These are phyloP conservation scores for Drosophila kambysellisi DNA, from an alignment of 2,888 invertebrate genomes.

Conservation along the genomic window DNA sequence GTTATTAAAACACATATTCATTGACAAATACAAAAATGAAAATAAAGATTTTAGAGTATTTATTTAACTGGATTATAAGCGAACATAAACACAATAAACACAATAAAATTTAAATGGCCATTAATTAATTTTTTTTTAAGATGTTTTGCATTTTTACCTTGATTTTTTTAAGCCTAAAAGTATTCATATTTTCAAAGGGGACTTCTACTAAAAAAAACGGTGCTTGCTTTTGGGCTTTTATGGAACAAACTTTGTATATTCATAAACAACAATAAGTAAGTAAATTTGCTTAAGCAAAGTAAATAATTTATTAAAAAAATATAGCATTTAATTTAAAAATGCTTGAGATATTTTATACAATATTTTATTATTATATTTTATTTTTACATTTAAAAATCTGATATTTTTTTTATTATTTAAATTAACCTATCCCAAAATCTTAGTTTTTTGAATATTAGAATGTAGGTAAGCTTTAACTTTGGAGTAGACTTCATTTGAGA, in stretches of 20 bases:
- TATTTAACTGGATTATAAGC: conserved; percentile 11
- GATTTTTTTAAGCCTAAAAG: conserved; percentile 36
- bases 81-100: not conserved
- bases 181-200: conserved; percentile 17
- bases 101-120: not conserved
- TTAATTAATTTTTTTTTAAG: not conserved
- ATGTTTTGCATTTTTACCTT: not conserved
- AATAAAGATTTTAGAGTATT: conserved; percentile 49
- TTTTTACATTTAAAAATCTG: not conserved
- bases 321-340: not conserved
- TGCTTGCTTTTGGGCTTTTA: conserved; percentile 46
- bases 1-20: conserved; percentile 58
- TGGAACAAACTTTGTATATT: not conserved
- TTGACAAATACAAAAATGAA: conserved; percentile 38
- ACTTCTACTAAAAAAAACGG: not conserved
- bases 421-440: not conserved
- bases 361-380: not conserved
- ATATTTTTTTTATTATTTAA: too few relatives aligned
- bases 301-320: not conserved
- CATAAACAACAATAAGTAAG: not conserved
- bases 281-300: not conserved
- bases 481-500: not conserved
- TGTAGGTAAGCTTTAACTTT: not conserved
- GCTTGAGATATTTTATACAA: not conserved
- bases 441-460: not conserved